Evolutionary conservation across 1,140 invertebrate genomes (phyloP).

Genomic region (Panagrolaimus sp.): DNA sequence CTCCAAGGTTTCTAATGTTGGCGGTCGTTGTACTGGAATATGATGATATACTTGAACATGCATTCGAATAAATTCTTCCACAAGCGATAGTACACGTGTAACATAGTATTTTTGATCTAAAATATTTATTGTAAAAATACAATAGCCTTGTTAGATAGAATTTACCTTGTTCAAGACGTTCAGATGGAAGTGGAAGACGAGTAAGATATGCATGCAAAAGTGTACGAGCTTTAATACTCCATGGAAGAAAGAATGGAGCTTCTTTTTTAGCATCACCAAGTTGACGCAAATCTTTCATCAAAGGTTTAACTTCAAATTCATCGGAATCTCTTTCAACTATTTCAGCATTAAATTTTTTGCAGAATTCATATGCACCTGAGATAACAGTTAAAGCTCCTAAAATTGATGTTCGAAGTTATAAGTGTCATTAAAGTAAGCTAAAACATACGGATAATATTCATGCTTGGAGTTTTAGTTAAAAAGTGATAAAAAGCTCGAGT

Average conservation of each 20-base stretch:
- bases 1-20: slow-evolving; percentile 88
- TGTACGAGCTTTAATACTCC: slow-evolving; percentile 90
- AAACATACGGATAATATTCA: slow-evolving; percentile 73
- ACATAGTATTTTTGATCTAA: slow-evolving; percentile 70
- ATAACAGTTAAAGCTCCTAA: slow-evolving; percentile 79
- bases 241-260: slow-evolving; percentile 78
- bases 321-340: slow-evolving; percentile 85
- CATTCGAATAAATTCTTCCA: slow-evolving; percentile 94
- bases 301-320: slow-evolving; percentile 85
- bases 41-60: slow-evolving; percentile 85
- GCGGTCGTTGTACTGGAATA: slow-evolving; percentile 69
- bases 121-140: slow-evolving; percentile 18
- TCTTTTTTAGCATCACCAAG: slow-evolving; percentile 91
- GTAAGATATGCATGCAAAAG: slow-evolving; percentile 87
- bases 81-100: slow-evolving; percentile 85
- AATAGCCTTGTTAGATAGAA: slow-evolving; percentile 11
- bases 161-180: slow-evolving; percentile 69
- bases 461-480: slow-evolving; percentile 86
- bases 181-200: slow-evolving; percentile 72
- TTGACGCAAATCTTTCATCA: slow-evolving; percentile 82
- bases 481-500: slow-evolving; percentile 91
- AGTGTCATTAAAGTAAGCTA: too few relatives aligned
- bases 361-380: slow-evolving; percentile 89
- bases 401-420: too few relatives aligned
- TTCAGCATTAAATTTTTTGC: slow-evolving; percentile 84